These are phyloP conservation scores for Diabrotica balteata DNA, from an alignment of 2,888 invertebrate species.

Conservation along the genomic window DNA sequence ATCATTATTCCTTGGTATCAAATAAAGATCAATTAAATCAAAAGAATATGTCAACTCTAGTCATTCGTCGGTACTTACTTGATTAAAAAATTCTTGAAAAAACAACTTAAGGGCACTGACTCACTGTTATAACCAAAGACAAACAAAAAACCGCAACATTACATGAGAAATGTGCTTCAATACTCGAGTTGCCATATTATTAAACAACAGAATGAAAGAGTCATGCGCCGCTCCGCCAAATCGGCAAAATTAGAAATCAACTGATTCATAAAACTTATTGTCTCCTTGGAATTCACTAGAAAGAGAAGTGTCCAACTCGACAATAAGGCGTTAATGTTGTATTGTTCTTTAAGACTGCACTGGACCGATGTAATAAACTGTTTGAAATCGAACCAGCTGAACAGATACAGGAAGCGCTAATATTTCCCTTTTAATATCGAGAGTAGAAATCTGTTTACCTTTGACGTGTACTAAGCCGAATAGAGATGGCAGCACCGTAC, in stretches of 20 bases:
- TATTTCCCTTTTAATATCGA: background rate
- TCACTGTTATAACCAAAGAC: conserved; percentile 40
- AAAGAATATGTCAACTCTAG: conserved; percentile 1
- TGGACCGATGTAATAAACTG: conserved; percentile 1
- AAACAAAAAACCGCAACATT: conserved; percentile 39
- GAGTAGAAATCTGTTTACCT: background rate
- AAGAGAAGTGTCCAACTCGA: background rate
- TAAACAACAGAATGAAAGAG: conserved; percentile 36
- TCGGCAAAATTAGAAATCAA: conserved; percentile 17
- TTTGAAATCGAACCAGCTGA: background rate
- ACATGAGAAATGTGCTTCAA: conserved; percentile 43
- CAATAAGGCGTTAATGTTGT: background rate
- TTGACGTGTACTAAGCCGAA: too few species aligned
- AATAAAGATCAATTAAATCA: conserved; percentile 21
- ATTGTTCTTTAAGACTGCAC: background rate
- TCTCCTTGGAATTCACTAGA: conserved; percentile 1
- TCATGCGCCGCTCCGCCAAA: conserved; percentile 34
- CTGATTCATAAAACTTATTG: background rate
- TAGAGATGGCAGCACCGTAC: too few species aligned
- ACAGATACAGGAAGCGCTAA: background rate
- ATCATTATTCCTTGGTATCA: conserved; percentile 10
- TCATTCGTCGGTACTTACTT: conserved; percentile 25
- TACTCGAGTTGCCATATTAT: conserved; percentile 42
- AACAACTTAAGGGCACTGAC: conserved; percentile 31
- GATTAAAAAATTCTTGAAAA: conserved; percentile 23